These are phyloP conservation scores for Esox niger DNA, from an alignment of 2,113 vertebrate species.

Conservation along the genomic window DNA sequence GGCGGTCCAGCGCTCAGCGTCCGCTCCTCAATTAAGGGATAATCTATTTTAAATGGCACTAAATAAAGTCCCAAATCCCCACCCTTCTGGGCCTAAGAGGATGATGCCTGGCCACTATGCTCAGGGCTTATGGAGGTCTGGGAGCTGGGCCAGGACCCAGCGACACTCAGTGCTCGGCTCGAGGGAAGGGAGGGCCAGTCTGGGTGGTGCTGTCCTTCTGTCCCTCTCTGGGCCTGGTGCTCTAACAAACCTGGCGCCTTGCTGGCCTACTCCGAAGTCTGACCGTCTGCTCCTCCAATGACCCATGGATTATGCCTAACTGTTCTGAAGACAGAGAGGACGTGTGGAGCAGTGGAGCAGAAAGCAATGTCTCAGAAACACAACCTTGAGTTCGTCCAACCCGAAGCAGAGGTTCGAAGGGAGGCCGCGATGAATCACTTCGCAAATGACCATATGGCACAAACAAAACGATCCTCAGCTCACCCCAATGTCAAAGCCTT, in stretches of 20 bases:
- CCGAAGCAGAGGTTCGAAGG: no score
- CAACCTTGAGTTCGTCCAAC: no score
- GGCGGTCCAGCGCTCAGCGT: constrained; percentile 29
- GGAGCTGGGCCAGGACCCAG: constrained; percentile 47
- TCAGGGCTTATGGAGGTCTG: constrained; percentile 58
- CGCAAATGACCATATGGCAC: no score
- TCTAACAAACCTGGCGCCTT: constrained; percentile 20
- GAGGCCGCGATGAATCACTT: no score
- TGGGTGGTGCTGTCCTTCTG: constrained; percentile 16
- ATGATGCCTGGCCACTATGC: constrained; percentile 60
- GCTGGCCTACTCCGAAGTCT: constrained; percentile 15
- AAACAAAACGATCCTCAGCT: no score
- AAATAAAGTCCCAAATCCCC: constrained; percentile 70
- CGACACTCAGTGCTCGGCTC: constrained; percentile 16
- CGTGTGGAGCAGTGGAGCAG: no score
- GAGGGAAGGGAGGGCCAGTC: constrained; percentile 21
- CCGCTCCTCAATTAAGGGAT: constrained; percentile 58
- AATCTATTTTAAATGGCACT: constrained; percentile 70
- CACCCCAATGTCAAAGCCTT: no score
- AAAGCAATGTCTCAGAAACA: no score
- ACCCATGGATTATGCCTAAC: no score
- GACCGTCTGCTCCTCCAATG: neutral
- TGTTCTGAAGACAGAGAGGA: no score
- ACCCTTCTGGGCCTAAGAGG: constrained; percentile 60
- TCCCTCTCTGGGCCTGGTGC: no score